Base-by-base conservation (phyloP, 2,888 invertebrate species). In the Himalopsyche kuldschensis region DNA sequence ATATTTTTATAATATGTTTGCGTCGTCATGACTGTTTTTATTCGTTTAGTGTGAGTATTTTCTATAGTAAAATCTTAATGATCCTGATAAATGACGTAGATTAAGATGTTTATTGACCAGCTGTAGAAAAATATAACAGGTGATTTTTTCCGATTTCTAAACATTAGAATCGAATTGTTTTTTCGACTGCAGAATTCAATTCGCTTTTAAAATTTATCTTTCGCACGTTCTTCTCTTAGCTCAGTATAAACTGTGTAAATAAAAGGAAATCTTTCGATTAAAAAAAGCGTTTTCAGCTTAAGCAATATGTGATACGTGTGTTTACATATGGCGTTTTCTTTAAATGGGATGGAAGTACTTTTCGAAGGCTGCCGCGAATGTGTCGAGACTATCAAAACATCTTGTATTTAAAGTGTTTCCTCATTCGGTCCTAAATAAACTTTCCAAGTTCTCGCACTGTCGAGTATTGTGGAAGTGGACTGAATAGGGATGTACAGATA, bases 261-360 rank as follows among this genome's bases (percentile, higher is more conserved):
- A 69, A 30, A 69, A 69, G 69, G 69, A 69, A 69, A 69, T 69
- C 69, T 20, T 69, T 69, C 30, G 69, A 69, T 69, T 69, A 69
- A 69, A 69, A 69, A 69, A 24, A 15, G 69, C 69, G 69, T 69
- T 41, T 69, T 69, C 30, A 8, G 69, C 27, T 30, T 27, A 27
- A 27, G 69, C 69, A 69, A 69, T 69, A 69, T 69, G 69, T 69
- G 69, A 27, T 24, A 27, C 69, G 69, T 69, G 69, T 69, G 69
- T 69, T 69, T 69, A 69, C 69, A 27, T 69, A 30, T 15, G 27
- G 69, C 69, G 69, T 69, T 69, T 69, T 69, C 69, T 69, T 27
- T 69, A 69, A 82, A 78, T 82, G 55, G 79, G 47, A 82, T 78
- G 82, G 78, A 78, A 82, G 79, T 78, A 82, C 82, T 79, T 79